Percentiles rank a stretch among this genome's conserved stretches.
Conservation (phyloP, 1,140 invertebrate genomes). For the Andrena cerasifolii region DNA sequence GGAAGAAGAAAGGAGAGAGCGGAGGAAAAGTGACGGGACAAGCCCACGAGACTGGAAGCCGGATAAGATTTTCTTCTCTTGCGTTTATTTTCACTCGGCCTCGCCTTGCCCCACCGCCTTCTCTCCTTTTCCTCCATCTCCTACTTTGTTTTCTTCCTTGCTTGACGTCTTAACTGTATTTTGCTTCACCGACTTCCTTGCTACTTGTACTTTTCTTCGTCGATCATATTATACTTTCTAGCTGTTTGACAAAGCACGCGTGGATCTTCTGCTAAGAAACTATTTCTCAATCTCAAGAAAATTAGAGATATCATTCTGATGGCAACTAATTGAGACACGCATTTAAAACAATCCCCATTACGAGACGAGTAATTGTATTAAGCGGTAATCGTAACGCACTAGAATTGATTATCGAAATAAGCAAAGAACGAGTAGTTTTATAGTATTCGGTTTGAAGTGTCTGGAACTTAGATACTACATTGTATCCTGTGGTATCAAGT, state of each 20-base stretch:
- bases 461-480: background rate
- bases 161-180: slow-evolving; percentile 20
- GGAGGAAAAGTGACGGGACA: slow-evolving; percentile 64
- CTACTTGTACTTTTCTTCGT: slow-evolving; percentile 1
- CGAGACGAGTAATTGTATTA: too few relatives aligned
- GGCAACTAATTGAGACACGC: too few relatives aligned
- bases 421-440: too few relatives aligned
- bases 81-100: slow-evolving; percentile 73
- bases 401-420: too few relatives aligned
- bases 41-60: slow-evolving; percentile 66
- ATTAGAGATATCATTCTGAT: too few relatives aligned
- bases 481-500: background rate
- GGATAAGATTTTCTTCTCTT: slow-evolving; percentile 77
- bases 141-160: slow-evolving; percentile 14
- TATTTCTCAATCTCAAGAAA: too few relatives aligned
- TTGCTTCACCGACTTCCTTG: background rate
- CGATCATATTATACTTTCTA: slow-evolving; percentile 16
- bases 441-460: too few relatives aligned
- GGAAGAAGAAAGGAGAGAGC: slow-evolving; percentile 61
- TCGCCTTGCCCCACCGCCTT: slow-evolving; percentile 33
- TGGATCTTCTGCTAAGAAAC: too few relatives aligned
- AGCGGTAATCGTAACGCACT: too few relatives aligned
- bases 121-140: slow-evolving; percentile 5
- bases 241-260: too few relatives aligned
- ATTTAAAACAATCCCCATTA: too few relatives aligned